Conservation (phyloP, 2,113 vertebrate species). For the Trichechus manatus region DNA sequence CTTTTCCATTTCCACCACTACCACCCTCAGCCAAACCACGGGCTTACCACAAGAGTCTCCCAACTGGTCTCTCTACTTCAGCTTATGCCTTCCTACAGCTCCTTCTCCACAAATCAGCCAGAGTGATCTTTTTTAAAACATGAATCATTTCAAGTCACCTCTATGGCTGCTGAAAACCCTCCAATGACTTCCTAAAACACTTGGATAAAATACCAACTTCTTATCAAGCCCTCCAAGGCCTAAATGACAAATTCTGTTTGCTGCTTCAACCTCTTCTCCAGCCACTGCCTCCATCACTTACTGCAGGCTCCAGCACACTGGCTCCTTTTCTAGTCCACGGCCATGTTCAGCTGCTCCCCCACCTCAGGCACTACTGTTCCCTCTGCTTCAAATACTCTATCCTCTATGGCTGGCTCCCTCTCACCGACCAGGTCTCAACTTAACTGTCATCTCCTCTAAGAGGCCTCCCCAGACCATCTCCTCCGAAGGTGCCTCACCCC, state of each 20-base stretch:
- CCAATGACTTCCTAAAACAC: not conserved
- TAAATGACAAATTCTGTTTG: not conserved
- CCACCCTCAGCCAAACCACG: not conserved
- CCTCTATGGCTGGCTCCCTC: not conserved
- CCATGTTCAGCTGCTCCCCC: too few species aligned
- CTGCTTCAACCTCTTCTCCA: too few species aligned
- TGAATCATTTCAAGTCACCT: not conserved
- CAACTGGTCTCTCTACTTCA: not conserved
- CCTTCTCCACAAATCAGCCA: not conserved
- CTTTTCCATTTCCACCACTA: not conserved
- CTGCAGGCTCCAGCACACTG: fast-evolving
- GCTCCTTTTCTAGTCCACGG: not conserved
- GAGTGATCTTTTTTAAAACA: not conserved
- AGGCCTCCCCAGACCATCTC: not conserved
- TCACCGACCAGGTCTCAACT: not conserved
- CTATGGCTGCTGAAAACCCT: not conserved
- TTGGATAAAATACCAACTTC: not conserved
- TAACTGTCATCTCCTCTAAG: too few species aligned
- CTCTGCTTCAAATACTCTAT: not conserved
- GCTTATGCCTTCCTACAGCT: not conserved
- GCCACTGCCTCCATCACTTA: not conserved
- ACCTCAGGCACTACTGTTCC: not conserved
- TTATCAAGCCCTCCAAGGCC: not conserved
- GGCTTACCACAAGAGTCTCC: not conserved
- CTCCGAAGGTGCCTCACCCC: not conserved